These are phyloP conservation scores for Heliocidaris erythrogramma DNA, from an alignment of 35 echinoderm and acorn worm species.

Conservation along the genomic window DNA sequence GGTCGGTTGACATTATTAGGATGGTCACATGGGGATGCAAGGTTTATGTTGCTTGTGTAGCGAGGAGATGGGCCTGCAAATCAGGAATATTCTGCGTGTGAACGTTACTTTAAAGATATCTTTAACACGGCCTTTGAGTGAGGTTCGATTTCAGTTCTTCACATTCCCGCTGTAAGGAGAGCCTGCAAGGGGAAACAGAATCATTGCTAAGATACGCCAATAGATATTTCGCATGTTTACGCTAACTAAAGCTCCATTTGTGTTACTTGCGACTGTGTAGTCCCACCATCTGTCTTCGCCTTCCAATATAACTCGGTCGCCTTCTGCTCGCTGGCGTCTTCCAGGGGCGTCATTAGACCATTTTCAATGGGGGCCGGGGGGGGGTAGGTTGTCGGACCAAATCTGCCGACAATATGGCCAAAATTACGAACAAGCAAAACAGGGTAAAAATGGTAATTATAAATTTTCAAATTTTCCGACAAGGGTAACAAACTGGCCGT, in stretches of 20 bases:
- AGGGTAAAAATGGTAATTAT: no score
- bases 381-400: not conserved
- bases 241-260: conserved; percentile 9
- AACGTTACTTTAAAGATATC: not conserved
- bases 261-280: conserved; percentile 9
- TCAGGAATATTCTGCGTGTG: not conserved
- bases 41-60: no score
- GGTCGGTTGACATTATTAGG: no score
- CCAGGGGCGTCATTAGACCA: not conserved
- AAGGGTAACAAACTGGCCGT: no score
- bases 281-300: not conserved
- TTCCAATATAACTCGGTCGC: not conserved
- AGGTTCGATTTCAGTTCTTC: conserved; percentile 16
- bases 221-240: conserved; percentile 6
- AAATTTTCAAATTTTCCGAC: no score
- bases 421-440: no score
- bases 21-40: no score
- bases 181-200: not conserved
- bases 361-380: not conserved
- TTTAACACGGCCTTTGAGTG: not conserved
- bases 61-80: not conserved
- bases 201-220: conserved; percentile 1
- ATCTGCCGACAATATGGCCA: no score
- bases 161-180: not conserved
- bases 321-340: not conserved